These are phyloP conservation scores for Ametastegia equiseti DNA, from an alignment of 2,888 invertebrate species.

Conservation along the genomic window DNA sequence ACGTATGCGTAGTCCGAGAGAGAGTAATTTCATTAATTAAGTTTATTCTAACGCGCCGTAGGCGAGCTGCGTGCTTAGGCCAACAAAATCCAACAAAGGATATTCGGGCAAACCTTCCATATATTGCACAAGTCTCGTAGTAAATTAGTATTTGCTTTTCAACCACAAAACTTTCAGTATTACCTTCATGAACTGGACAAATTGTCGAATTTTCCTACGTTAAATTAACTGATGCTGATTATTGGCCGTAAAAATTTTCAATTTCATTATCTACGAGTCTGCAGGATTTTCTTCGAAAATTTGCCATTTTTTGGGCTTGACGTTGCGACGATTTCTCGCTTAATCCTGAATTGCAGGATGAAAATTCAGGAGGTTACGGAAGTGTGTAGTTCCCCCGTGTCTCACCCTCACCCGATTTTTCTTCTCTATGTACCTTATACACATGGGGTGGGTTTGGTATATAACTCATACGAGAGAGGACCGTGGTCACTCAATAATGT, in stretches of 20 bases:
- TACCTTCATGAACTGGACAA: not conserved
- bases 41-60: conserved; percentile 18
- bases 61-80: conserved; percentile 28
- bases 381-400: not conserved
- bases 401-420: not conserved
- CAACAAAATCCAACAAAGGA: conserved; percentile 19
- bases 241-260: no score
- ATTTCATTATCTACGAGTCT: no score
- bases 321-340: no score
- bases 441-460: conserved; percentile 20
- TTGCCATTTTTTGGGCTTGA: not conserved
- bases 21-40: conserved; percentile 34
- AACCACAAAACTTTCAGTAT: not conserved
- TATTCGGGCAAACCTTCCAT: not conserved
- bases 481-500: conserved; percentile 67
- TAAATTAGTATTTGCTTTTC: not conserved
- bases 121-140: not conserved
- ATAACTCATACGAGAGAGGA: conserved; percentile 57
- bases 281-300: no score
- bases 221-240: no score
- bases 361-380: not conserved
- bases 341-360: not conserved
- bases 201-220: no score
- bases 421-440: not conserved
- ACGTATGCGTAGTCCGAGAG: no score